These are phyloP conservation scores for Campylorhamphus procurvoides DNA, from an alignment of 2,113 vertebrate genomes.

Conservation along the genomic window DNA sequence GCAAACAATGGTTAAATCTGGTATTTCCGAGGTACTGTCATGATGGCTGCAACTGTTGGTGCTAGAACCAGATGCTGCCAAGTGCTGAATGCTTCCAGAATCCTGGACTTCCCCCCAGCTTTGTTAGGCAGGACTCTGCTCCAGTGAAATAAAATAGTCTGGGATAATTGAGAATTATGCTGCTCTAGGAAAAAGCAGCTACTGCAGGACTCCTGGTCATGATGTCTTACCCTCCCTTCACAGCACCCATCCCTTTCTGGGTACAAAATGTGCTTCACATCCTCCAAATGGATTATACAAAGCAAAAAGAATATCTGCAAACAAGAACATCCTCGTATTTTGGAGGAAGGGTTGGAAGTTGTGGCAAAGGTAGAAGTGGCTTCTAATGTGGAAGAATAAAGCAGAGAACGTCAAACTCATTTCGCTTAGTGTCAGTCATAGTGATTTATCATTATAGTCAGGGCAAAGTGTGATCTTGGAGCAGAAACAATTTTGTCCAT, in stretches of 20 bases:
- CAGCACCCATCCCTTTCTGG: background rate
- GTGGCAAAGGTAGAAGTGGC: constrained; percentile 60
- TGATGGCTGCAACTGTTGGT: background rate
- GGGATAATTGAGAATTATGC: background rate
- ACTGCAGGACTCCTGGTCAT: background rate
- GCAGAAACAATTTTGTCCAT: constrained; percentile 74
- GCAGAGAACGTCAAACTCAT: constrained; percentile 69
- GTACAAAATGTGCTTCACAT: background rate
- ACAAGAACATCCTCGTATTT: constrained; percentile 45
- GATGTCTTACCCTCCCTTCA: background rate
- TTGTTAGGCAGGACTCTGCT: background rate
- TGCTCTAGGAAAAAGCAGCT: background rate
- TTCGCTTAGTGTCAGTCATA: constrained; percentile 70
- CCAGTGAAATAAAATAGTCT: background rate
- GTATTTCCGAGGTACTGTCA: background rate
- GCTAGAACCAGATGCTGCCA: background rate
- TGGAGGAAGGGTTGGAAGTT: constrained; percentile 56
- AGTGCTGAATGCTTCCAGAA: background rate
- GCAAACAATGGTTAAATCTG: background rate
- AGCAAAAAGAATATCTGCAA: constrained; percentile 40
- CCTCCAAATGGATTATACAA: constrained; percentile 17
- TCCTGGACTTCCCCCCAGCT: background rate
- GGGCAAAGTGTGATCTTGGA: constrained; percentile 61
- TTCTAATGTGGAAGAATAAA: constrained; percentile 62
- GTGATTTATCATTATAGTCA: constrained; percentile 67